Conservation (phyloP, 2,797 vertebrate species). For the Coluber constrictor region DNA sequence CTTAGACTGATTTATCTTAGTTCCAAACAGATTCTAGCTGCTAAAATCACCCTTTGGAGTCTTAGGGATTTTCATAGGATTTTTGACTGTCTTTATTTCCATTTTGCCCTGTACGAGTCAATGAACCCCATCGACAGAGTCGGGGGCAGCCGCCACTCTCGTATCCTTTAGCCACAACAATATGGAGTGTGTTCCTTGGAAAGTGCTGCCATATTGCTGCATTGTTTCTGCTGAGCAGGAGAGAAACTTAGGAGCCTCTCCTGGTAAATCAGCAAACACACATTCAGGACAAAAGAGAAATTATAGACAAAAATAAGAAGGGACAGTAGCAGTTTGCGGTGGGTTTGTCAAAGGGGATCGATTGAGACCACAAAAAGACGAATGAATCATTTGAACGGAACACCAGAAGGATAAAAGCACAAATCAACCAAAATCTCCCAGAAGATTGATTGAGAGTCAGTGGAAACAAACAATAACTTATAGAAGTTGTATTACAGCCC, state of each 20-base stretch:
- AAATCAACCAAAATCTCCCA: not conserved
- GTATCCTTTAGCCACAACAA: not conserved
- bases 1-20: not conserved
- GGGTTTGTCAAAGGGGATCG: not conserved
- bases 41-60: not conserved
- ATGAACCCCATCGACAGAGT: not conserved
- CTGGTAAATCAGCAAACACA: not conserved
- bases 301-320: not conserved
- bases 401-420: not conserved
- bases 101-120: not conserved
- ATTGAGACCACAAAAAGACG: not conserved
- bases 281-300: not conserved
- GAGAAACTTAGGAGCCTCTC: not conserved
- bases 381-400: not conserved
- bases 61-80: not conserved
- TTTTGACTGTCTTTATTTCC: not conserved
- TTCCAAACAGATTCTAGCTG: not conserved
- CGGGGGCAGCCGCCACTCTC: not conserved
- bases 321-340: not conserved
- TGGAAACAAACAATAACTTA: not conserved
- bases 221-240: constrained; percentile 7
- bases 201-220: not conserved
- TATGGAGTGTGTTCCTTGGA: not conserved
- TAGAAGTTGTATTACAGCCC: not conserved
- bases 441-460: not conserved